Base-by-base conservation (phyloP, 1,140 invertebrate genomes). In the Drosophila orosa region DNA sequence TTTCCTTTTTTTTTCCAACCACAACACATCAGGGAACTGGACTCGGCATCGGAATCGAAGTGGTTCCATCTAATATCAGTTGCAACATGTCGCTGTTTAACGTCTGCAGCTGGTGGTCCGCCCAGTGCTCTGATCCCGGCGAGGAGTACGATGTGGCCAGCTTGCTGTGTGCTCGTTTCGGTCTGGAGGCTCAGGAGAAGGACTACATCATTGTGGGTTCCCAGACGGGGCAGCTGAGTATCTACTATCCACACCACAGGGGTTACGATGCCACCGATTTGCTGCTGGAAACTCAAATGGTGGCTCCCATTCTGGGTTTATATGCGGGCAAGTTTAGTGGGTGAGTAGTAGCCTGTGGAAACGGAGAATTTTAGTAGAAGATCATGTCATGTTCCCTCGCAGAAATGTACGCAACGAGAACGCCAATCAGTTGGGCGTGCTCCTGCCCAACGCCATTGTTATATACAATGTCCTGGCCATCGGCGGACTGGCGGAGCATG, bases 31-130 rank as follows among this genome's bases (percentile, higher is more conserved):
- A n/a, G 5, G 25, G 42, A 66, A 47, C 59, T 44, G 61, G 61
- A 62, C 25, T 67, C 25, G 1, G n/a, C 25, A 31, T 12, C 25
- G 17, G 6, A 25, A 1, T 47, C 19, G 25, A 3, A 22, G 8
- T 29, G 15, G 42, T 59, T 78, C 54, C 39, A 15, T 17, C 29
- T 33, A 3, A 29, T 42, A 47, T 19, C 50, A 71, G 47, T 44
- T 17, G 37, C 47, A 71, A 13, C 66, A 97, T 97, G 96, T 97
- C 96, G 15, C 90, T 97, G 44, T 97, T 97, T 87, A 96, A 96
- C 92, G 94, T 95, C 4, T 94, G 95, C 78, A 96, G 96, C 74
- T 95, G 95, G 93, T 97, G 96, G 96, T 93, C 93, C 19, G 94
- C 94, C 5, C 92, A 94, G 12, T 95, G 94, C 78, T 94, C 95